A percentile compares a stretch with the other conserved stretches of the same genome.
phyloP scores from a whole-genome alignment of 2,113 vertebrate genomes.

The Callospermophilus lateralis region DNA sequence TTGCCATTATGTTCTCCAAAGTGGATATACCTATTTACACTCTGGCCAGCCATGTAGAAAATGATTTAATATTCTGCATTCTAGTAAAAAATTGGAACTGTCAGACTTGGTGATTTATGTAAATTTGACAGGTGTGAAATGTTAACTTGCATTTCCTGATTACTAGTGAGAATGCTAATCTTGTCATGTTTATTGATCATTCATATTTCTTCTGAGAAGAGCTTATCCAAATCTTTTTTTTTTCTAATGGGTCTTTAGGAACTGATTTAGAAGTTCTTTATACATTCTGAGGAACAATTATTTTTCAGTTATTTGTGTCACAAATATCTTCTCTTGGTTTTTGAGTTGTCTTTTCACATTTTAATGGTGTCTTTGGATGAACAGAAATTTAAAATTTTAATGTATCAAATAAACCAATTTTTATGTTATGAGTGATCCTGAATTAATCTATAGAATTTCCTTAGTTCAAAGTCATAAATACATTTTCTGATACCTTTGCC shows the following conservation, averaged over 20 bases:
- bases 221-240: slow-evolving; percentile 28
- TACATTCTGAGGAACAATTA: slow-evolving; percentile 24
- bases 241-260: neutral
- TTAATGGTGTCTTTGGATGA: neutral
- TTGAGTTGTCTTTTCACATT: neutral
- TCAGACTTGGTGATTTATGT: neutral
- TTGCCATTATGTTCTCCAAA: neutral
- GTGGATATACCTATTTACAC: neutral
- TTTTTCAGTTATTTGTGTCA: neutral
- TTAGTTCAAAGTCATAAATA: slow-evolving; percentile 6
- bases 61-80: neutral
- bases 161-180: slow-evolving; percentile 23
- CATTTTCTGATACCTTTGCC: neutral
- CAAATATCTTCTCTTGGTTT: slow-evolving; percentile 24
- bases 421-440: neutral
- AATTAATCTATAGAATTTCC: slow-evolving; percentile 13
- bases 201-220: slow-evolving; percentile 6
- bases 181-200: slow-evolving; percentile 13
- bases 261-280: slow-evolving; percentile 27
- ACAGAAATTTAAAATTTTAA: neutral
- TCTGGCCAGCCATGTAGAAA: neutral
- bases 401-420: neutral
- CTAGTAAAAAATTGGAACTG: neutral
- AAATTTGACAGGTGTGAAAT: slow-evolving; percentile 34
- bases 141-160: slow-evolving; percentile 24